Evolutionary conservation across 2,113 vertebrate species (phyloP).

Genomic region (Syngnathoides biaculeatus): DNA sequence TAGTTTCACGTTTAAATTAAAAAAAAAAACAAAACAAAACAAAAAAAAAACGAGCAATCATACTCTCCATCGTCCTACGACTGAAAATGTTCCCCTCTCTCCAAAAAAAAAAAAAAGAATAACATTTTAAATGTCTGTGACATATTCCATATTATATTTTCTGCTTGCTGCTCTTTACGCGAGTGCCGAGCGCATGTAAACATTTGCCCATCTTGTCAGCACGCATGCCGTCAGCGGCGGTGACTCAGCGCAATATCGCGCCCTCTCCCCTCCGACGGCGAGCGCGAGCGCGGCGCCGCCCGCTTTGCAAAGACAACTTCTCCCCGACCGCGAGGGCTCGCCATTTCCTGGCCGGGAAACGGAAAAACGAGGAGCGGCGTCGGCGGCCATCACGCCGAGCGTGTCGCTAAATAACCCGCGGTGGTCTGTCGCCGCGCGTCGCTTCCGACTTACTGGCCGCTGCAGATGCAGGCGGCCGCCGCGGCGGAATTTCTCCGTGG

Average conservation of each 20-base stretch:
- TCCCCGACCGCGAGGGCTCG: constrained; percentile 1
- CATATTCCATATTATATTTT: too few relatives aligned
- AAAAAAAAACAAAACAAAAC: too few relatives aligned
- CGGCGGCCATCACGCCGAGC: constrained; percentile 18
- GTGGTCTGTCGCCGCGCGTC: constrained; percentile 21
- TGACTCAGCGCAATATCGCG: constrained; percentile 23
- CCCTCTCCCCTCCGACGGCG: not conserved
- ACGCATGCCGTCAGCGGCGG: constrained; percentile 4
- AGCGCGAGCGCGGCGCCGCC: not conserved
- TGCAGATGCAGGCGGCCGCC: not conserved
- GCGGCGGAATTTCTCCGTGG: not conserved
- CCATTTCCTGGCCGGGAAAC: not conserved
- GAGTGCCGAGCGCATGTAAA: not conserved
- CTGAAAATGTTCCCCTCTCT: too few relatives aligned
- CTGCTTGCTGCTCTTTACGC: not conserved
- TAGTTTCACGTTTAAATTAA: too few relatives aligned
- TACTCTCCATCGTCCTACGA: too few relatives aligned
- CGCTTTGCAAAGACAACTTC: not conserved
- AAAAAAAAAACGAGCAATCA: too few relatives aligned
- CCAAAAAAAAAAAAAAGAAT: too few relatives aligned
- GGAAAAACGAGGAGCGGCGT: constrained; percentile 19
- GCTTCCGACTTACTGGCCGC: constrained; percentile 23
- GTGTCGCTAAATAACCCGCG: constrained; percentile 26
- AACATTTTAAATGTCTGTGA: too few relatives aligned
- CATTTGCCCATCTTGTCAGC: constrained; percentile 12